Percentiles rank a stretch among this genome's conserved stretches.
phyloP scores from a whole-genome alignment of 2,797 vertebrate genomes.

The Mastacembelus armatus region DNA sequence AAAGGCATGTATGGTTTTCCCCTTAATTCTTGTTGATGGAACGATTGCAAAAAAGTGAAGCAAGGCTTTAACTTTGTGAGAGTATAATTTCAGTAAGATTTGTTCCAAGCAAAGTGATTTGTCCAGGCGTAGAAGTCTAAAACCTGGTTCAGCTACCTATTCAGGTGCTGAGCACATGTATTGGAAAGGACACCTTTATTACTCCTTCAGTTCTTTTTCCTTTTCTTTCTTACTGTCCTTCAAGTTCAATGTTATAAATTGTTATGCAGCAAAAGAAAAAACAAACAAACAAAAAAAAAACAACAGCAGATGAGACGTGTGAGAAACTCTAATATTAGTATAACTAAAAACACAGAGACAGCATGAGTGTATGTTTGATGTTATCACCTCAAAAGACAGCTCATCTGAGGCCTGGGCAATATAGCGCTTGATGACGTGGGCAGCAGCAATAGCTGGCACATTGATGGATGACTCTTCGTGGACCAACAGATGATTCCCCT shows the following conservation, averaged over 20 bases:
- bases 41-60: background rate
- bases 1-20: background rate
- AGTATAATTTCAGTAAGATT: background rate
- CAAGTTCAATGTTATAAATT: background rate
- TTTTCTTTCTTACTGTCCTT: background rate
- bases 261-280: background rate
- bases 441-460: constrained; percentile 96
- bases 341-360: background rate
- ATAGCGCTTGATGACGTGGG: constrained; percentile 98
- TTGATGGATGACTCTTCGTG: constrained; percentile 99
- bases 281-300: background rate
- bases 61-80: background rate
- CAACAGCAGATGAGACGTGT: too few species aligned
- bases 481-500: constrained; percentile 97
- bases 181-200: constrained; percentile 9
- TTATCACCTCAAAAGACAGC: constrained; percentile 93
- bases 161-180: constrained; percentile 11
- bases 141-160: background rate
- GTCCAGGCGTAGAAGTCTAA: background rate
- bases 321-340: constrained; percentile 15
- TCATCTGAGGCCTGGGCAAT: constrained; percentile 96
- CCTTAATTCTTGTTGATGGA: background rate
- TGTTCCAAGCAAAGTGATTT: background rate
- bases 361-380: background rate
- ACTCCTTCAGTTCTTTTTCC: background rate